These are phyloP conservation scores for Neodiprion virginianus DNA, from an alignment of 1,140 invertebrate genomes.

Conservation along the genomic window DNA sequence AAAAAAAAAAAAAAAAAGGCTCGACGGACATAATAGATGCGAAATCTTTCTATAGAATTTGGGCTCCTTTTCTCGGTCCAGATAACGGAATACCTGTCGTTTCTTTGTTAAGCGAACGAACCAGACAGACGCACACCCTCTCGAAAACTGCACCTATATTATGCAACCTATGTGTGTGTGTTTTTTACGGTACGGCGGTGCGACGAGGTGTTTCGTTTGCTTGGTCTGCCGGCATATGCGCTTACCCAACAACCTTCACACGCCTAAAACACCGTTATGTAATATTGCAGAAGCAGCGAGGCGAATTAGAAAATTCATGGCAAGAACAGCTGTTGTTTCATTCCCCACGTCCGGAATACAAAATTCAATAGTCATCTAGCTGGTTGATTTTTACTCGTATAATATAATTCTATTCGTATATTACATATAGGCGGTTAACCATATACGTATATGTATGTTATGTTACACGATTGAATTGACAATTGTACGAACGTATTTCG, in stretches of 20 bases:
- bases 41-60: not conserved
- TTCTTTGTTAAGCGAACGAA: not conserved
- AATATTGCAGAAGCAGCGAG: constrained; percentile 7
- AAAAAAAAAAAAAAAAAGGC: not conserved
- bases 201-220: not conserved
- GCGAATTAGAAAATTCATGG: constrained; percentile 7
- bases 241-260: constrained; percentile 5
- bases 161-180: not conserved
- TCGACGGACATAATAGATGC: not conserved
- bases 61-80: constrained; percentile 6
- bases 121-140: not conserved
- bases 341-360: not conserved
- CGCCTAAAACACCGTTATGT: constrained; percentile 5
- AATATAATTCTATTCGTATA: too few relatives aligned
- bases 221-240: not conserved
- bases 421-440: too few relatives aligned
- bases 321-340: constrained; percentile 1
- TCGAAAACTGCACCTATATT: not conserved
- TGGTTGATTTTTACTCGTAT: too few relatives aligned
- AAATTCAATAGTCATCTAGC: too few relatives aligned
- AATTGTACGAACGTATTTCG: too few relatives aligned
- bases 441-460: too few relatives aligned
- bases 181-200: not conserved
- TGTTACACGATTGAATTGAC: too few relatives aligned
- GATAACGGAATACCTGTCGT: constrained; percentile 7